Conservation (phyloP, 2,113 vertebrate species). For the Poeciliopsis retropinna region DNA sequence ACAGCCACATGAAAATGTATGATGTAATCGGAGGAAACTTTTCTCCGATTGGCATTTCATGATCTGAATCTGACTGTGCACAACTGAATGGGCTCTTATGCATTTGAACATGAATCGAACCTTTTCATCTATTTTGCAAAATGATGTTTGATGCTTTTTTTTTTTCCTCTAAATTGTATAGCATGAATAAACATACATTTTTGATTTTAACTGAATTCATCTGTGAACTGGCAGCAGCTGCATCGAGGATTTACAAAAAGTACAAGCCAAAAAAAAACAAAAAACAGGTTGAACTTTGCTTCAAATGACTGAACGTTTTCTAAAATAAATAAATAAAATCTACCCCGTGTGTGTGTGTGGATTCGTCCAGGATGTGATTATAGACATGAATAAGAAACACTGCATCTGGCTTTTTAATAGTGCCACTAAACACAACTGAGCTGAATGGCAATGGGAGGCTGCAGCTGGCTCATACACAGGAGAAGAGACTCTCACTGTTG, state of each 20-base stretch:
- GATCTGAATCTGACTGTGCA: too few species aligned
- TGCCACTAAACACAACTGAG: conserved; percentile 44
- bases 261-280: conserved; percentile 13
- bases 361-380: conserved; percentile 48
- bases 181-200: too few species aligned
- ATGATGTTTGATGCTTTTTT: too few species aligned
- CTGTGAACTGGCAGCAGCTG: conserved; percentile 38
- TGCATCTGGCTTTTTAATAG: conserved; percentile 73
- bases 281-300: conserved; percentile 1
- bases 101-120: too few species aligned
- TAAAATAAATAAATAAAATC: conserved; percentile 6
- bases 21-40: too few species aligned
- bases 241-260: conserved; percentile 27
- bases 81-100: too few species aligned
- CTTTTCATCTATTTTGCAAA: too few species aligned
- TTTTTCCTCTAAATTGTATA: too few species aligned
- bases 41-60: too few species aligned
- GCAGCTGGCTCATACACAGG: conserved; percentile 70
- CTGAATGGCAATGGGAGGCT: conserved; percentile 67
- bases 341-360: not conserved
- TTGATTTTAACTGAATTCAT: not conserved
- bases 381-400: conserved; percentile 47
- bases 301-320: conserved; percentile 18
- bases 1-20: too few species aligned
- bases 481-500: conserved; percentile 65